Base-by-base conservation (phyloP, 2,113 vertebrate genomes). In the Opisthocomus hoazin region DNA sequence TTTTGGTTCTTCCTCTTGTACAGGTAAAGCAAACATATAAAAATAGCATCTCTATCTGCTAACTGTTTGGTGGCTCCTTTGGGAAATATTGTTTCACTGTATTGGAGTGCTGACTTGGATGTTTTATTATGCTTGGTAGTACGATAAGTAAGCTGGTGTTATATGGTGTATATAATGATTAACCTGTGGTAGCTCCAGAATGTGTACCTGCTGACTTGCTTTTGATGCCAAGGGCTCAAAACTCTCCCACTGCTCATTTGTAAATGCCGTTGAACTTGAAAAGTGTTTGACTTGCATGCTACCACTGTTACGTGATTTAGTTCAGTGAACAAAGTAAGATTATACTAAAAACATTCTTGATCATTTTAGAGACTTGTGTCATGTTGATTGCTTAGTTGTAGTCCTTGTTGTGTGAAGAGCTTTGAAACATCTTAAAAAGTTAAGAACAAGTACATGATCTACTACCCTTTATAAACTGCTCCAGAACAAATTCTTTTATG, bases 171-270 rank as follows among this genome's bases (percentile, higher is more conserved):
- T 57, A 30, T 95, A 96, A 97, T 96, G 56, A 95, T 97, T 97
- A 97, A 97, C 87, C 69, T 54, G 61, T 63, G 69, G 27, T 54
- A 89, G 89, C 58, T 90, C 58, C 48, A 91, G 63, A 79, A 85
- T 75, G 76, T 46, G 8, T 87, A 61, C 53, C 68, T 88, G 81
- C 50, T 94, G 61, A 93, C 79, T 76, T 58, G 18, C 17, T 56
- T 89, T 69, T 74, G 46, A 48, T 41, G 81, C 15, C 13, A 78
- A 36, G 19, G 29, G 19, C 61, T 94, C 36, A 37, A 82, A 84
- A 54, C 34, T 57, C 54, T 89, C 15, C 64, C 26, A 43, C 36
- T 65, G 71, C 45, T 87, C 24, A 66, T 63, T 93, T 73, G 34
- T 70, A 83, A 94, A 54, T 7, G 12, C 48, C 63, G 8, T 56